Base-by-base conservation (phyloP, 1,140 invertebrate species). In the Pectinophora gossypiella region DNA sequence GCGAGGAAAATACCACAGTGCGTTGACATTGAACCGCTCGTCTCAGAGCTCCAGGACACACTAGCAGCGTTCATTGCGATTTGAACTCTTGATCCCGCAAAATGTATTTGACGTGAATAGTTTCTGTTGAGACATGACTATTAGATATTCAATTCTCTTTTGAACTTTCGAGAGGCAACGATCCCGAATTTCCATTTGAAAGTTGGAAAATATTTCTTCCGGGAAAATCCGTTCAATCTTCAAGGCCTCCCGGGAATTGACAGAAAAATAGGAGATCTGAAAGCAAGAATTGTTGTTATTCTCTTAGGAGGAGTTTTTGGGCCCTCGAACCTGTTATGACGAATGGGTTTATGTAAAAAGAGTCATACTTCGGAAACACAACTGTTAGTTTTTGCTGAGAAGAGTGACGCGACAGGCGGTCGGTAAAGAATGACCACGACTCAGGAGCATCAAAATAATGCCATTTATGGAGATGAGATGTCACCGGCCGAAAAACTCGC, bases 1-100 rank as follows among this genome's bases (percentile, higher is more conserved):
- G n/a, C 19, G 32, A 48, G 42, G 54, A 35, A 58, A 55, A 32
- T 32, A n/a, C 27, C 23, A 16, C 42, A 49, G 55, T 47, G 36
- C 59, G 52, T 62, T 62, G 59, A 62, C 59, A 32, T 32, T 10
- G 4, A 23, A 23, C 4, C 27, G 27, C 27, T 3, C 9, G 2
- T 32, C 27, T 32, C 27, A 9, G 9, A n/a, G 27, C 27, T 32
- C 27, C n/a, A 32, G 27, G n/a, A 32, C n/a, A 32, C n/a, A 32
- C 27, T 7, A 32, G 27, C 27, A 32, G 36, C 5, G 23, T 53
- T 55, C 27, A 40, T 21, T 46, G 40, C 20, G 18, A 59, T 50
- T 54, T 54, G 43, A 59, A 59, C 56, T 59, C 21, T 50, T 51
- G 56, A 43, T 59, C 56, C 18, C 22, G 27, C 47, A 23, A 40